Evolutionary conservation across 2,113 vertebrate genomes (phyloP).

Genomic region (Grantiella picta): DNA sequence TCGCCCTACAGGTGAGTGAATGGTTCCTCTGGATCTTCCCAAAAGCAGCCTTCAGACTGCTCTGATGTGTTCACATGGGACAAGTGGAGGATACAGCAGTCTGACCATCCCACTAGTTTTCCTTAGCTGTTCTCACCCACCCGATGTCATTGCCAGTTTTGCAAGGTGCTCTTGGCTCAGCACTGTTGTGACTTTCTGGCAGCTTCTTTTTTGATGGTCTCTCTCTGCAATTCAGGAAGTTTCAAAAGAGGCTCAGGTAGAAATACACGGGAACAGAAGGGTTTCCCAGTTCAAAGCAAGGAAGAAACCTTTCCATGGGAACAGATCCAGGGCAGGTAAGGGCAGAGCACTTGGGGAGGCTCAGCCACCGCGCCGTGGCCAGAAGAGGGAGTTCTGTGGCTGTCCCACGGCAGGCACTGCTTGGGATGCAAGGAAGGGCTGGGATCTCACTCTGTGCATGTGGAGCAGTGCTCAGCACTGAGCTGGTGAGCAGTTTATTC

Average conservation of each 20-base stretch:
- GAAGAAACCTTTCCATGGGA: neutral
- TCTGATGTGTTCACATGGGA: fast-evolving
- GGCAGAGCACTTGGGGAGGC: neutral
- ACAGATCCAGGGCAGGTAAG: neutral
- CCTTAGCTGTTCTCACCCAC: neutral
- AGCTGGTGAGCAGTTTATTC: neutral
- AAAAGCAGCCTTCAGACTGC: neutral
- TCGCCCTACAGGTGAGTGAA: conserved; percentile 91
- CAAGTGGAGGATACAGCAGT: neutral
- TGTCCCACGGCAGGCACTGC: neutral
- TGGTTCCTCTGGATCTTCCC: neutral
- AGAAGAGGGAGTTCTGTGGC: conserved; percentile 32
- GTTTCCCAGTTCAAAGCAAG: neutral
- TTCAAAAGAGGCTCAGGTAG: neutral
- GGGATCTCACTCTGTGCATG: neutral
- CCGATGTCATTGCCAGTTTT: neutral
- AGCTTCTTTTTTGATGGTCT: neutral
- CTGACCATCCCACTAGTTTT: neutral
- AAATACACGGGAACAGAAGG: neutral
- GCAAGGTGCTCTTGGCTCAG: neutral
- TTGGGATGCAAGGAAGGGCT: neutral
- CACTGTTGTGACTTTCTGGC: neutral
- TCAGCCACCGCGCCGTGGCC: neutral
- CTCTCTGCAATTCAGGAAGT: neutral
- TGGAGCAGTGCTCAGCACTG: neutral